Evolutionary conservation across 2,797 vertebrate species (phyloP).

Genomic region (Rhadinocentrus ornatus): DNA sequence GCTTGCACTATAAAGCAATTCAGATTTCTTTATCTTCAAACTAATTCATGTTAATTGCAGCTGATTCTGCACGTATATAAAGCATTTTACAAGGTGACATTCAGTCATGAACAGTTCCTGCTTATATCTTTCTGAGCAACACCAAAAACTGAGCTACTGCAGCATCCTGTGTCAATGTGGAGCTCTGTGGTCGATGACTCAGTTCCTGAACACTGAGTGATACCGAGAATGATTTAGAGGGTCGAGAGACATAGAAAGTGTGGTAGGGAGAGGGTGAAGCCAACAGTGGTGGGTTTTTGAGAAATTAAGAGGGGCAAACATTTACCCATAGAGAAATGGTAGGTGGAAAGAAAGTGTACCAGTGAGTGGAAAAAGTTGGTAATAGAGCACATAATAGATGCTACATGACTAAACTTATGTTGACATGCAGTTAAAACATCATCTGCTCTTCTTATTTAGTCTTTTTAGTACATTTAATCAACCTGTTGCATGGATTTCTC

Average conservation of each 20-base stretch:
- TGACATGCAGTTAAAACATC: neutral
- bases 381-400: neutral
- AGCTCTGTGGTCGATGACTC: slow-evolving; percentile 49
- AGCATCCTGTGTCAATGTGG: slow-evolving; percentile 42
- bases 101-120: no score
- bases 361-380: neutral
- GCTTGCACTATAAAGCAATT: neutral
- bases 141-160: neutral
- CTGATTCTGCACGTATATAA: no score
- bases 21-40: neutral
- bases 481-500: neutral
- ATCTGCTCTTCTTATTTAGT: neutral
- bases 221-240: slow-evolving; percentile 8
- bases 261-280: neutral
- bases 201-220: slow-evolving; percentile 56
- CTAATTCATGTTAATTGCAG: neutral
- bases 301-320: neutral
- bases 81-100: neutral
- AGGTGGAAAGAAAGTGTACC: neutral
- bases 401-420: neutral
- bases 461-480: no score
- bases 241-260: neutral
- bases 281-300: neutral
- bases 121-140: neutral
- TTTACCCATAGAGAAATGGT: neutral